Percentiles rank a stretch among this genome's conserved stretches.
Evolutionary conservation across 2,888 invertebrate species (phyloP).

Genomic region (Caenorhabditis virilis): DNA sequence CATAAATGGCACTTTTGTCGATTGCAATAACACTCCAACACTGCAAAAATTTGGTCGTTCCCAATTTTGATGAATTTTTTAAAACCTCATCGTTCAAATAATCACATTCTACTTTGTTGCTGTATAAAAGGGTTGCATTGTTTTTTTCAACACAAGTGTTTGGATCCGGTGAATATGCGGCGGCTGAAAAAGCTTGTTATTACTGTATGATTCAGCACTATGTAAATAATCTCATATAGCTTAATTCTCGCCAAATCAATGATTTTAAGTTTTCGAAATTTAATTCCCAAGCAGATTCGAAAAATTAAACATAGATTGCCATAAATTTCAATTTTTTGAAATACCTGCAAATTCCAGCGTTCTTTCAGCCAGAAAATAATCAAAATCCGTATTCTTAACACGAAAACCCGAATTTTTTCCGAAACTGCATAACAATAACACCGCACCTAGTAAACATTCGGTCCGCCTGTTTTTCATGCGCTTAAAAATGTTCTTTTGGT

Average conservation of each 20-base stretch:
- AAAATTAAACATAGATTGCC: no score
- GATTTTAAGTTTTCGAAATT: no score
- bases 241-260: no score
- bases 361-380: conserved; percentile 10
- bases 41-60: conserved; percentile 40
- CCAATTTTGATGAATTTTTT: conserved; percentile 1
- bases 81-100: conserved; percentile 53
- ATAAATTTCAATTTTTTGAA: background rate
- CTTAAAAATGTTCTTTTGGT: no score
- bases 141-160: conserved; percentile 53
- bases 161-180: conserved; percentile 60
- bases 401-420: background rate
- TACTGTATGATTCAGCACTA: no score
- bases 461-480: no score
- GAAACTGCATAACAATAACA: background rate
- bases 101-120: conserved; percentile 54
- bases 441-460: no score
- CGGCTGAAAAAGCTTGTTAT: no score
- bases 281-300: no score
- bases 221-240: no score
- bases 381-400: conserved; percentile 6
- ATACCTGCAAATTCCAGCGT: conserved; percentile 31
- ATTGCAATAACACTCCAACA: conserved; percentile 62
- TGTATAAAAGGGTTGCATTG: conserved; percentile 44
- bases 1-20: conserved; percentile 53